These are phyloP conservation scores for Morinoia aosen DNA, from an alignment of 2,888 invertebrate species.

Conservation along the genomic window DNA sequence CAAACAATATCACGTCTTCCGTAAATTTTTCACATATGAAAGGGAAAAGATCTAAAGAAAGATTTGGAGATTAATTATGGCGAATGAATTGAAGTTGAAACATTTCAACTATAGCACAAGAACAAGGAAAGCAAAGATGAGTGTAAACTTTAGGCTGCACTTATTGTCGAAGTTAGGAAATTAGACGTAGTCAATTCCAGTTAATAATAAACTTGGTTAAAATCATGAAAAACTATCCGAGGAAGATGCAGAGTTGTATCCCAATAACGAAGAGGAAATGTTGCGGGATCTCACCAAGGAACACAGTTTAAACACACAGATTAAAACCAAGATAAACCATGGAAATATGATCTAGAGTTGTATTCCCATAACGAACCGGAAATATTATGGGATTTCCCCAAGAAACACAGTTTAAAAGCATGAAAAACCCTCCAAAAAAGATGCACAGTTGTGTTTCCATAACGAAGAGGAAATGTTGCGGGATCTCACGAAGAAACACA, in stretches of 20 bases:
- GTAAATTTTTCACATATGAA: neutral
- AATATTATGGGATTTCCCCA: neutral
- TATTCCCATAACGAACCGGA: too few species aligned
- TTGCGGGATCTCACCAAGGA: too few species aligned
- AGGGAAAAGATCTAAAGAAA: neutral
- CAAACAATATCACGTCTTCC: too few species aligned
- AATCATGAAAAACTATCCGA: too few species aligned
- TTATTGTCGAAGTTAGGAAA: too few species aligned
- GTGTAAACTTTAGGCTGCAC: neutral
- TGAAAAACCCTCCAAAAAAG: neutral
- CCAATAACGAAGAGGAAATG: too few species aligned
- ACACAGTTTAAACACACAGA: too few species aligned
- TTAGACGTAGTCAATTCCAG: too few species aligned
- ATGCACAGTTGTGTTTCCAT: neutral
- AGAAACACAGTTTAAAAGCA: neutral
- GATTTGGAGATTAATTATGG: neutral
- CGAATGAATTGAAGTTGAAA: neutral
- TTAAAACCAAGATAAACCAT: too few species aligned
- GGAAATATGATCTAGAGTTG: too few species aligned
- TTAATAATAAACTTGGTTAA: too few species aligned
- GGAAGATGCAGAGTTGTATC: too few species aligned
- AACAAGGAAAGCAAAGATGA: neutral
- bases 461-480: neutral
- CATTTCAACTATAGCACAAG: neutral
- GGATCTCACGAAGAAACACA: neutral